A percentile compares a stretch with the other conserved stretches of the same genome.
These are phyloP conservation scores for Pituophis catenifer DNA, from an alignment of 2,113 vertebrate species.

Conservation along the genomic window DNA sequence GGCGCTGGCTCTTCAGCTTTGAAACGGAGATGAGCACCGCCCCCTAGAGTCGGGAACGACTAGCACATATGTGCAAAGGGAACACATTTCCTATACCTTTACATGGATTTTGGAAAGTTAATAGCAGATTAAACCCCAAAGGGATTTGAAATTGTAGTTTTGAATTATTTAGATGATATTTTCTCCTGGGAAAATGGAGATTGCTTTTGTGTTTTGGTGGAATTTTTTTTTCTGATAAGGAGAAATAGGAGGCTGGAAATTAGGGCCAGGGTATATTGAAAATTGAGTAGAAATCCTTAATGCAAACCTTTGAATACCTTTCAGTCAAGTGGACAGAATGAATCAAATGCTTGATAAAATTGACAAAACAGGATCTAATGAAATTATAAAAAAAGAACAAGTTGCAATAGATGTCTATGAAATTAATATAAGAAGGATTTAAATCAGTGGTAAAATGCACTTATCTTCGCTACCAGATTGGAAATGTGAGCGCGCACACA, in stretches of 20 bases:
- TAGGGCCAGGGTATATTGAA: neutral
- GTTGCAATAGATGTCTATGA: neutral
- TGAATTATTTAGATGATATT: too few species aligned
- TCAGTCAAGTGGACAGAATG: neutral
- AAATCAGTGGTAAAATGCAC: too few species aligned
- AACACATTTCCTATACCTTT: too few species aligned
- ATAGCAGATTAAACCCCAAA: neutral
- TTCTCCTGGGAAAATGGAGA: neutral
- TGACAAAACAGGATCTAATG: neutral
- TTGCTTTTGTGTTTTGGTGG: neutral
- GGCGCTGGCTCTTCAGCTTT: too few species aligned
- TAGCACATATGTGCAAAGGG: too few species aligned
- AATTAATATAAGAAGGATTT: neutral
- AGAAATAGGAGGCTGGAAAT: neutral
- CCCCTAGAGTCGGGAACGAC: too few species aligned
- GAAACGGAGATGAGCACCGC: too few species aligned
- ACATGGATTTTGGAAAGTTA: neutral
- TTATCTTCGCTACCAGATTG: too few species aligned
- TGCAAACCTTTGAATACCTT: neutral
- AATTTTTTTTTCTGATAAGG: too few species aligned
- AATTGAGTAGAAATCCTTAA: neutral
- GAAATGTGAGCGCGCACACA: too few species aligned
- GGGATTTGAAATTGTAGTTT: too few species aligned
- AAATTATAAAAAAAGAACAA: neutral
- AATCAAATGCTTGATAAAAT: neutral